Evolutionary conservation across 2,797 vertebrate species (phyloP).

Genomic region (Cynopterus sphinx): DNA sequence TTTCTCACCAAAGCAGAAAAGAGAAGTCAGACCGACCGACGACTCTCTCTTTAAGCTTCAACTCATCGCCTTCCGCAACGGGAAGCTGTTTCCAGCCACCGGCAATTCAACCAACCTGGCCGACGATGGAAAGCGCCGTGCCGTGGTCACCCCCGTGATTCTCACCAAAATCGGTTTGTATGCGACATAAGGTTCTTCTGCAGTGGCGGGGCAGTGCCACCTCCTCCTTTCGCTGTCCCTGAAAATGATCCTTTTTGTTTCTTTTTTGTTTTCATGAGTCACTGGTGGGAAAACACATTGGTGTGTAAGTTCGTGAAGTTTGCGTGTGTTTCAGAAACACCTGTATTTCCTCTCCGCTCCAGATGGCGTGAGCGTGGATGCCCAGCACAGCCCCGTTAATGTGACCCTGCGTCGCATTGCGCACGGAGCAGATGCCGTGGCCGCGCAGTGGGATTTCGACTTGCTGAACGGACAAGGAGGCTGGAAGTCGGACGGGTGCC

Average conservation of each 20-base stretch:
- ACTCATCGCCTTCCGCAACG: slow-evolving; percentile 96
- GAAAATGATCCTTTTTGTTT: not conserved
- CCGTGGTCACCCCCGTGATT: slow-evolving; percentile 95
- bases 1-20: slow-evolving; percentile 88
- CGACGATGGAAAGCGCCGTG: slow-evolving; percentile 91
- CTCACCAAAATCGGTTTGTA: slow-evolving; percentile 94
- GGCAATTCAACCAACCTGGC: slow-evolving; percentile 93
- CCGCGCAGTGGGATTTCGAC: slow-evolving; percentile 95
- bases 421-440: slow-evolving; percentile 92
- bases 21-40: slow-evolving; percentile 86
- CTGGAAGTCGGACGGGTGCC: slow-evolving; percentile 95
- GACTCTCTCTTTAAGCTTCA: slow-evolving; percentile 94
- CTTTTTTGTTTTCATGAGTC: not conserved
- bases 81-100: slow-evolving; percentile 96
- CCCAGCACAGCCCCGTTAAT: slow-evolving; percentile 90
- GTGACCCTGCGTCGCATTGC: slow-evolving; percentile 93
- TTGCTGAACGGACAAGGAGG: slow-evolving; percentile 93
- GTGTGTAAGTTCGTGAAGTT: not conserved
- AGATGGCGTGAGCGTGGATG: slow-evolving; percentile 89
- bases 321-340: slow-evolving; percentile 49
- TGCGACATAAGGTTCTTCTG: not conserved
- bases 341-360: slow-evolving; percentile 42
- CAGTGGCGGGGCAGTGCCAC: not conserved
- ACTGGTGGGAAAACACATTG: not conserved
- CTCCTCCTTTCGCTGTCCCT: not conserved